Evolutionary conservation across 1,140 invertebrate species (phyloP), one percentile per base, ranked within the genome.

Genomic region (Nylanderia fulva): DNA sequence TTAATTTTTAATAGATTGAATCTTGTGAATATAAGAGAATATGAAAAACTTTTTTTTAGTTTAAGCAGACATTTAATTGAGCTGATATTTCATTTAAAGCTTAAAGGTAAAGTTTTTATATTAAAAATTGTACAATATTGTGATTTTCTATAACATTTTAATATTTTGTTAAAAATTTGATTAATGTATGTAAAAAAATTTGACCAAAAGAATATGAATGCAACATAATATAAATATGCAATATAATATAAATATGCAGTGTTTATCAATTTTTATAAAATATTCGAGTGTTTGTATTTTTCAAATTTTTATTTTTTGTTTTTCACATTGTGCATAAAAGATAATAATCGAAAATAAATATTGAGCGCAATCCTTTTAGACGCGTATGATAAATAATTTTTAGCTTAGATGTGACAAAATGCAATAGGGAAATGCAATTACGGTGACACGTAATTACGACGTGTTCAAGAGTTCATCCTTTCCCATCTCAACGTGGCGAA

Each of bases 211-310:
- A 52, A 2, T 48, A 21, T 15, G 5, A 15, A 8, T 45, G n/a
- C n/a, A n/a, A n/a, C n/a, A 42, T 6, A 0, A 48, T 18, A 33
- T 7, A n/a, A 2, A 6, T 21, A 33, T 36, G 21, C 8, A 33
- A 24, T 4, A 42, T 6, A 0, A 48, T 18, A 33, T 7, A n/a
- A 2, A 6, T 21, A 33, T 36, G 21, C 8, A 33, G 18, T 4
- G 24, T 66, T 64, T 33, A 77, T 36, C 64, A 39, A 77, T 77
- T 64, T 77, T 42, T 29, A 42, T 36, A 15, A 24, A 24, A 63
- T 36, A 13, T 29, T 33, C 2, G 11, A 24, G 8, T 24, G 8
- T 4, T 27, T 61, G 15, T 52, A 11, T 68, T 66, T 42, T 66
- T 45, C 15, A 15, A 66, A 66, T 24, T 24, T 5, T 21, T 24